These are phyloP conservation scores for Cacatua alba DNA, from an alignment of 2,113 vertebrate genomes.

Conservation along the genomic window DNA sequence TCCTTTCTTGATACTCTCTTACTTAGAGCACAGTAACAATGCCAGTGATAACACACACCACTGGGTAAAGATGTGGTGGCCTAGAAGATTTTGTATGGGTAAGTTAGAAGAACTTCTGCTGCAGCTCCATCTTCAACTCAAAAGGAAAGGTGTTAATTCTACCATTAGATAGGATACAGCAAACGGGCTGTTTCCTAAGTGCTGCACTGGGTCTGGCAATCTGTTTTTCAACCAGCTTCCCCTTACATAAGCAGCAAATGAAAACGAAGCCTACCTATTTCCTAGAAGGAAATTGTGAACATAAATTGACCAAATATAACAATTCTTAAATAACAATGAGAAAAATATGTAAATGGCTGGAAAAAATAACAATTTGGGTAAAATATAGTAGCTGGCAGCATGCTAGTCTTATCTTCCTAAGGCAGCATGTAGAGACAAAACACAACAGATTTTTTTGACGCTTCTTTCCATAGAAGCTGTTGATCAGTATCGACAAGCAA, in stretches of 20 bases:
- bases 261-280: neutral
- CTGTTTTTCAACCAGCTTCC: neutral
- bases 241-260: neutral
- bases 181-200: neutral
- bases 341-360: neutral
- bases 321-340: neutral
- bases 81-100: neutral
- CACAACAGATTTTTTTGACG: neutral
- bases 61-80: too few species aligned
- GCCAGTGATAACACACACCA: accelerated
- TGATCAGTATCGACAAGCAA: neutral
- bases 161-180: neutral
- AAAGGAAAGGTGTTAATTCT: neutral
- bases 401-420: neutral
- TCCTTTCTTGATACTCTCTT: neutral
- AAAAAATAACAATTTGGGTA: neutral
- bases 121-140: neutral
- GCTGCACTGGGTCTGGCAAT: neutral
- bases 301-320: neutral
- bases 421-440: accelerated
- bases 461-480: neutral
- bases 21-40: neutral
- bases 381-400: neutral
- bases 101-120: neutral
- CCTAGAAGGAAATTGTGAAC: neutral